Evolutionary conservation across 2,113 vertebrate species (phyloP), one percentile per base, ranked within the genome.

Genomic region (Lamprologus tigripictilis): DNA sequence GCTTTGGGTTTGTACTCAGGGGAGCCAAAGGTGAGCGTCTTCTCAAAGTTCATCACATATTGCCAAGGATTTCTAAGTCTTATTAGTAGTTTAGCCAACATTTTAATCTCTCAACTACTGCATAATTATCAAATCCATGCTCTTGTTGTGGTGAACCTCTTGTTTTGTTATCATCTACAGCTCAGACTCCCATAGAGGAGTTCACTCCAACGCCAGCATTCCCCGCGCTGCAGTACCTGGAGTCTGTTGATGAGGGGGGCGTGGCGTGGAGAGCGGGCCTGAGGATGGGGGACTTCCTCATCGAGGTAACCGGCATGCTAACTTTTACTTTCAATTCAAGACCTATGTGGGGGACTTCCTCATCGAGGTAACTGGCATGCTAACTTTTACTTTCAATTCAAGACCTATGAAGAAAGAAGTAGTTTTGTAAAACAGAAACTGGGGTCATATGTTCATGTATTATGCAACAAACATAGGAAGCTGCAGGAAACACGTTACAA

Each of bases 1-100:
- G 99, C 93, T 99, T 99, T 87, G 98, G 99, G 86, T 99, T 99
- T 93, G 98, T 99, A 93, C 98, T 99, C 92, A 96, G 99, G 92
- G 99, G 99, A 96, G 99, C 99, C 83, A 99, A 99, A 98, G 99
- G 99, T 99, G 94, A 96, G 87, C 58, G 7, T 83, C 31, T 33
- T 61, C 49, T 68, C 14, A 47, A 40, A 66, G 81, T 71, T 61
- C 7, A 47, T 31, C 19, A 68, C 11, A 12, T 33, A 51, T 49
- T 47, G 58, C 23, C 80, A 42, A 45, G 28, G n/a, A 81, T 16
- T 53, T 89, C 31, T 71, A 23, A 28, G 42, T 87, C 42, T 49
- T 54, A 51, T 55, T 13, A 66, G 58, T 23, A 45, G 4, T n/a
- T 35, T 79, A 23, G 82, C 16, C 54, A 23, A 5, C 28, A 78